Conservation (phyloP, 2,113 vertebrate genomes). For the Phylloscopus trochiloides region DNA sequence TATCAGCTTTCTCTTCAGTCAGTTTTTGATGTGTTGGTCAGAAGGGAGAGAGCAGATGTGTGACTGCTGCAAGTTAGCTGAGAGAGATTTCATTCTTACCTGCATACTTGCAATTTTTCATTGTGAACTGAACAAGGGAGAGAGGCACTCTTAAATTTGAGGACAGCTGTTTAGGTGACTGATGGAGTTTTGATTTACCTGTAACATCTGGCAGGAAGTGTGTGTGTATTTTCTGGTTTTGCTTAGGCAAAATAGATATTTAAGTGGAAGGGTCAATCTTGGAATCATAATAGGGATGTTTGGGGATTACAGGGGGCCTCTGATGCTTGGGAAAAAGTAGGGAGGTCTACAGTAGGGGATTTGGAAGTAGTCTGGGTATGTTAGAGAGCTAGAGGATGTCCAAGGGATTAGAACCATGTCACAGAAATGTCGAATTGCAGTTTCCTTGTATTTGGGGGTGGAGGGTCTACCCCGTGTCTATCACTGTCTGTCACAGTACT, state of each 20-base stretch:
- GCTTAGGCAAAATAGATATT: not conserved
- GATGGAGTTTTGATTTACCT: not conserved
- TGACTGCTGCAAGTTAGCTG: not conserved
- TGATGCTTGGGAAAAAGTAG: not conserved
- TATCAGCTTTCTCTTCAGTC: not conserved
- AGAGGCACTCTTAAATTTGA: not conserved
- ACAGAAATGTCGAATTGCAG: not conserved
- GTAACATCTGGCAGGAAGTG: not conserved
- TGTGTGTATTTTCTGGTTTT: not conserved
- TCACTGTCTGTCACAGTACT: not conserved
- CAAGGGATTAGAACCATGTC: not conserved
- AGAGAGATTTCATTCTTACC: not conserved
- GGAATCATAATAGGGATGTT: not conserved
- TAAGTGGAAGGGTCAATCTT: not conserved
- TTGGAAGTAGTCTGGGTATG: not conserved
- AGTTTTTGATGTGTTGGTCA: not conserved
- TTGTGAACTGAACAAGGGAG: not conserved
- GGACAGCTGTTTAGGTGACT: not conserved
- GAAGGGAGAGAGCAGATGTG: not conserved
- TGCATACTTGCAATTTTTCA: not conserved
- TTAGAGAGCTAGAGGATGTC: not conserved
- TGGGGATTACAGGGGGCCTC: not conserved
- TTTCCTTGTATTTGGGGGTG: not conserved
- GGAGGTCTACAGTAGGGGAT: not conserved
- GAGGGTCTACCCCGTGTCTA: accelerated